phyloP scores from a whole-genome alignment of 2,888 invertebrate genomes.

The Agrilus biguttatus region DNA sequence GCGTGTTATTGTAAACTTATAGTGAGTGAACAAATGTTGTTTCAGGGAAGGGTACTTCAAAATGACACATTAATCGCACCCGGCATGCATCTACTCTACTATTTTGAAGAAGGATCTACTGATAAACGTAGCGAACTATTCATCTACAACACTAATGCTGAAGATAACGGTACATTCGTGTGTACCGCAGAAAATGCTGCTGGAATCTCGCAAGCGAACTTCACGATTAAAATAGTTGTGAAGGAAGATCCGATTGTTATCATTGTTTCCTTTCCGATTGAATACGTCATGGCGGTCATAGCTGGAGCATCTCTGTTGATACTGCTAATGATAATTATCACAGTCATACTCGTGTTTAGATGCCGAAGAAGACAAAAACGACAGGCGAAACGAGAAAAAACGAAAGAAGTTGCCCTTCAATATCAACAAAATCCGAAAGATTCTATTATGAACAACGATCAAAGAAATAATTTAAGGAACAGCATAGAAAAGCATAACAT shows the following conservation, averaged over 20 bases:
- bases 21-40: no score
- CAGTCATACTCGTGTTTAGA: slow-evolving; percentile 47
- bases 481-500: no score
- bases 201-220: slow-evolving; percentile 64
- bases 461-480: no score
- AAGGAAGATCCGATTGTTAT: slow-evolving; percentile 47
- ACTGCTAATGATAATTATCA: slow-evolving; percentile 48
- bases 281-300: slow-evolving; percentile 55
- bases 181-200: slow-evolving; percentile 79
- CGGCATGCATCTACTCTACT: slow-evolving; percentile 54
- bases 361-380: slow-evolving; percentile 22
- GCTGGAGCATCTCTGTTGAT: slow-evolving; percentile 51
- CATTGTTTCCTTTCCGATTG: slow-evolving; percentile 41
- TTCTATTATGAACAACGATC: no score
- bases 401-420: slow-evolving; percentile 43
- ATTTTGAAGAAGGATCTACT: slow-evolving; percentile 54
- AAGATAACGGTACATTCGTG: slow-evolving; percentile 74
- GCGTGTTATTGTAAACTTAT: no score
- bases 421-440: slow-evolving; percentile 23
- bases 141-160: slow-evolving; percentile 60
- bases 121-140: slow-evolving; percentile 67
- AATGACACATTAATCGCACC: slow-evolving; percentile 57
- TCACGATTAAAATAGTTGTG: slow-evolving; percentile 61
- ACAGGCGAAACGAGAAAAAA: slow-evolving; percentile 34
- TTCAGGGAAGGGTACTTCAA: slow-evolving; percentile 61